Evolutionary conservation across 2,888 invertebrate genomes (phyloP), one percentile per base, ranked within the genome.

Genomic region (Ceramica pisi): DNA sequence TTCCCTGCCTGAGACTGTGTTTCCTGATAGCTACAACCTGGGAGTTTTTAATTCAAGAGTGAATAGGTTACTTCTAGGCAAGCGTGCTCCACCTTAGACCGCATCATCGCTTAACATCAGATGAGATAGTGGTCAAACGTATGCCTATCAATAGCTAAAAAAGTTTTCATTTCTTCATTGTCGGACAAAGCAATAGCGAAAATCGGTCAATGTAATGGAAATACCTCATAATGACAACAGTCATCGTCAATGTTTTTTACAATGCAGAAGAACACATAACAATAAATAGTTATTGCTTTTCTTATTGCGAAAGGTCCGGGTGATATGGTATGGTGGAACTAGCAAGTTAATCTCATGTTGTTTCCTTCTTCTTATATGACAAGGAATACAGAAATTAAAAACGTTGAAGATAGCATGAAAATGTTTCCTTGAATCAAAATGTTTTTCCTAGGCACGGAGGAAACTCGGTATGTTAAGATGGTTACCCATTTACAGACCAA

Each of bases 271-370:
- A 76, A 68, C 61, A 55, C 41, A 71, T 77, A 79, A 74, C 38
- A 80, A 62, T 80, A 71, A 82, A 82, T 67, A 62, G 73, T 70
- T 60, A 83, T 75, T 62, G 57, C 53, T 53, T 56, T 41, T 53
- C 57, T 78, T 71, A 80, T 74, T 71, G 68, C 63, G 48, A 75
- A 67, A 78, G 56, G 66, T 71, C 70, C 38, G 12, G 12, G 38
- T 14, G 23, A 56, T 56, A 56, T 23, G 16, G 51, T 48, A 64
- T 50, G 53, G 31, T 16, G 55, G 44, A 53, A 75, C 55, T 67
- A 79, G 62, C 41, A 55, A 70, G 65, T 19, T 62, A n/a, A 71
- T 67, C 46, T 31, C 31, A 60, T 67, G 50, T 44, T 57, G 31
- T 23, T 51, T 44, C n/a, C n/a, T 44, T 46, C n/a, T 70, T 16